These are phyloP conservation scores for Eulemur coronatus DNA, from an alignment of 2,797 vertebrate genomes.

Conservation along the genomic window DNA sequence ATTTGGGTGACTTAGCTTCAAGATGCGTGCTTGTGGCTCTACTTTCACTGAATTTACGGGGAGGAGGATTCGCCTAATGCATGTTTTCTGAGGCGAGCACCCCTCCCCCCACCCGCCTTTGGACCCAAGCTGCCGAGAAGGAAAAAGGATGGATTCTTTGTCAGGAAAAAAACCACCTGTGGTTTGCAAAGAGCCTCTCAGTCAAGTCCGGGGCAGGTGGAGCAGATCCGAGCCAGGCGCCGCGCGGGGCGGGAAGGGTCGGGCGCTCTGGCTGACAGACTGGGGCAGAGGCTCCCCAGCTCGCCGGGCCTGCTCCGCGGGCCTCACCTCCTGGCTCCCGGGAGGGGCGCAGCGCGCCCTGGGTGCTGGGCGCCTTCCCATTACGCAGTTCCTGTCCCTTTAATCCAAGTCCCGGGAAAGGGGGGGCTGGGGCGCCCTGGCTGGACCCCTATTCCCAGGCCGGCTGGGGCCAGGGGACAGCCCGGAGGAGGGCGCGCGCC, in stretches of 20 bases:
- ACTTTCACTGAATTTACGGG: not conserved
- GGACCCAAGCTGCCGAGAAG: not conserved
- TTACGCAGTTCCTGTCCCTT: constrained; percentile 90
- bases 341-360: constrained; percentile 11
- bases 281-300: not conserved
- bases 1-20: not conserved
- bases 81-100: not conserved
- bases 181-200: constrained; percentile 1
- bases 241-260: not conserved
- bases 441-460: constrained; percentile 82
- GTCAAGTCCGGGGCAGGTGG: not conserved
- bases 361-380: constrained; percentile 59
- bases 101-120: too few relatives aligned
- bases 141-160: not conserved
- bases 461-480: not conserved
- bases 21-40: not conserved
- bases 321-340: not conserved
- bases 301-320: constrained; percentile 22
- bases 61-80: not conserved
- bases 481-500: not conserved
- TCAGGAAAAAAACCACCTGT: constrained; percentile 66
- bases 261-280: not conserved
- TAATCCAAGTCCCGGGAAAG: constrained; percentile 85
- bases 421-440: constrained; percentile 83
- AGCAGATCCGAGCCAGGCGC: not conserved